Conservation (phyloP, 1,140 invertebrate species). For the Drosophila bipectinata region DNA sequence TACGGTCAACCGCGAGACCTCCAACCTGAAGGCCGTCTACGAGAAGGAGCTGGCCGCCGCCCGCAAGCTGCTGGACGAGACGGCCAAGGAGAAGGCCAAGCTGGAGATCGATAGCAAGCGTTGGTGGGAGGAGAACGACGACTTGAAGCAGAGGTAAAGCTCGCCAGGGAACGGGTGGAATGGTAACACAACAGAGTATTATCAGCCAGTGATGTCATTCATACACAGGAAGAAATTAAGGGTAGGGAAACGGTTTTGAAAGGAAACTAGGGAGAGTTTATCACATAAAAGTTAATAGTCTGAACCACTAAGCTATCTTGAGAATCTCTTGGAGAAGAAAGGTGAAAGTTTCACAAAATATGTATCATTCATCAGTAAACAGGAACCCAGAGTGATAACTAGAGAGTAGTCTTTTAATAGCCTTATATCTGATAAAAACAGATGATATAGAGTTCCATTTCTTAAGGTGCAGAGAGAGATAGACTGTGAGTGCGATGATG, state of each 20-base stretch:
- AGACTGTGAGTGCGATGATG: constrained; percentile 48
- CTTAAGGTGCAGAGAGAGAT: neutral
- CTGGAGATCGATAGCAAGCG: constrained; percentile 96
- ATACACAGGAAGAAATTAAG: constrained; percentile 7
- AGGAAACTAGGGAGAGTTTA: too few relatives aligned
- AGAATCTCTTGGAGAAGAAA: too few relatives aligned
- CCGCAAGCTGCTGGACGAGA: constrained; percentile 95
- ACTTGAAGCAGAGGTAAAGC: constrained; percentile 90
- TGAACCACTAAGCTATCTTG: too few relatives aligned
- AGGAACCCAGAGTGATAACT: too few relatives aligned
- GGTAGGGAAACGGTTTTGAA: neutral
- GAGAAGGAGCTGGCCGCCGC: constrained; percentile 95
- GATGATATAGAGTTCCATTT: neutral
- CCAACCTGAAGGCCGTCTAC: constrained; percentile 95
- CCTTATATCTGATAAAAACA: too few relatives aligned
- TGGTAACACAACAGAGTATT: constrained; percentile 6
- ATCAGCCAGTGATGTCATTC: constrained; percentile 72
- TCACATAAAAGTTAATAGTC: too few relatives aligned
- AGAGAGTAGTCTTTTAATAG: too few relatives aligned
- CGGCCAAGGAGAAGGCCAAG: constrained; percentile 93
- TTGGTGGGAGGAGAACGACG: constrained; percentile 93
- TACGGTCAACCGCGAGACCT: constrained; percentile 92
- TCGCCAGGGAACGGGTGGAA: neutral
- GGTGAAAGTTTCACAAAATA: too few relatives aligned
- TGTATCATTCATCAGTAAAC: too few relatives aligned